Percentiles rank a stretch among this genome's conserved stretches.
These are phyloP conservation scores for Platorchestia sp. DNA, from an alignment of 1,140 invertebrate genomes.

Conservation along the genomic window DNA sequence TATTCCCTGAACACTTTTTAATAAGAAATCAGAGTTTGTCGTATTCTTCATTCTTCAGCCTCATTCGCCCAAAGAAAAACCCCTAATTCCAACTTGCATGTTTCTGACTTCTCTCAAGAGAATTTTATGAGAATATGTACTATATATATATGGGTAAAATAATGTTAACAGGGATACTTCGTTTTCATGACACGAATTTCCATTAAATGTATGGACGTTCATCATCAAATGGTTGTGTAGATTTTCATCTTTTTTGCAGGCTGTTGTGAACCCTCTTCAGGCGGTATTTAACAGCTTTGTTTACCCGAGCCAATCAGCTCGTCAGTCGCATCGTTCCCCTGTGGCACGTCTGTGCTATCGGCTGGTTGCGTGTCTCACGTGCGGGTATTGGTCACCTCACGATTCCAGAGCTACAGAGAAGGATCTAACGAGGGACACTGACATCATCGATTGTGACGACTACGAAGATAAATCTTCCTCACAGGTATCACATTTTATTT, in stretches of 20 bases:
- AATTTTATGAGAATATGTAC: no score
- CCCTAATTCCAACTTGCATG: no score
- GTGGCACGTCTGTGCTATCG: neutral
- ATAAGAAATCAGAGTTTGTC: no score
- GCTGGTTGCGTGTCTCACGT: neutral
- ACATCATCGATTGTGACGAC: neutral
- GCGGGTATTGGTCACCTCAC: neutral
- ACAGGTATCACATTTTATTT: neutral
- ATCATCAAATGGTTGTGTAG: neutral
- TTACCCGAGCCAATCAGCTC: slow-evolving; percentile 75
- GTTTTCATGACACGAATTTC: no score
- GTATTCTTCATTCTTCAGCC: no score
- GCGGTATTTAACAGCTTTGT: slow-evolving; percentile 84
- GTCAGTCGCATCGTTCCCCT: neutral
- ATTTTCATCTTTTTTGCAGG: slow-evolving; percentile 73
- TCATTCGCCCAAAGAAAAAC: no score
- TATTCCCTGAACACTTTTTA: no score
- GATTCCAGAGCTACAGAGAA: neutral
- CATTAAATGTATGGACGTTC: no score
- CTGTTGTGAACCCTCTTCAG: slow-evolving; percentile 84
- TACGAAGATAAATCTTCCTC: slow-evolving; percentile 33
- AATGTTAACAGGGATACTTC: no score
- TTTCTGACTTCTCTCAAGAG: no score
- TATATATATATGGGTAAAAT: no score
- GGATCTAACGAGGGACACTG: neutral